Conservation (phyloP, 2,888 invertebrate genomes). For the Imbricaverruca yamaguchii region DNA sequence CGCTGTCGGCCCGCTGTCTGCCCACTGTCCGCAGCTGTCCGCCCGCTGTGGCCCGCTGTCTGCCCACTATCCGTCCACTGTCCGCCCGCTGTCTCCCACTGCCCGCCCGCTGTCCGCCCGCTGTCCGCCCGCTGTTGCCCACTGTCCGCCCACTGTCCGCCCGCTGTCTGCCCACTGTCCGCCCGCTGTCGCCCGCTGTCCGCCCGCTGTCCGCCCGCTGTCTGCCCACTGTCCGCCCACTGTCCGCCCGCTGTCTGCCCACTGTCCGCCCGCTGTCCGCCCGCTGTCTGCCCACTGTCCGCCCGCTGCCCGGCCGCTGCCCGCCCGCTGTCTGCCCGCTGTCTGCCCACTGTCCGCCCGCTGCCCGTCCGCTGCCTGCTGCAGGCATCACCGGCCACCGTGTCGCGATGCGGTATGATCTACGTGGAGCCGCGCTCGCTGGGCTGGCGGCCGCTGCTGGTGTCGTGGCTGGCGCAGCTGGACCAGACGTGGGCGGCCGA, state of each 20-base stretch:
- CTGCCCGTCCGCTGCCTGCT: background rate
- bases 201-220: no score
- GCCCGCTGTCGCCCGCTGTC: background rate
- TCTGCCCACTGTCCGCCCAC: no score
- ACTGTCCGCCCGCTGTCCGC: no score
- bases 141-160: no score
- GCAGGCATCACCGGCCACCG: conserved; percentile 78
- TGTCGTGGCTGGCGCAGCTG: conserved; percentile 35
- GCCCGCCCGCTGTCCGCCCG: background rate
- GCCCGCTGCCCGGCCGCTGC: no score
- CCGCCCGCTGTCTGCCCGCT: background rate
- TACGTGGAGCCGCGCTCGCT: conserved; percentile 73
- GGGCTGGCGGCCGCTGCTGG: conserved; percentile 65
- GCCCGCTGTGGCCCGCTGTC: no score
- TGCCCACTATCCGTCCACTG: no score
- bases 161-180: background rate
- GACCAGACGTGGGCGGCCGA: conserved; percentile 37
- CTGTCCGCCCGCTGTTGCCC: background rate
- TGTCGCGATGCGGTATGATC: conserved; percentile 89
- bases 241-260: no score
- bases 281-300: no score
- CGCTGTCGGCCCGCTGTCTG: no score
- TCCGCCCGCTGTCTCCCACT: background rate
- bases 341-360: no score
- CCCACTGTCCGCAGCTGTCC: background rate